Conservation (phyloP, 2,113 vertebrate genomes). For the Chaetops frenatus region DNA sequence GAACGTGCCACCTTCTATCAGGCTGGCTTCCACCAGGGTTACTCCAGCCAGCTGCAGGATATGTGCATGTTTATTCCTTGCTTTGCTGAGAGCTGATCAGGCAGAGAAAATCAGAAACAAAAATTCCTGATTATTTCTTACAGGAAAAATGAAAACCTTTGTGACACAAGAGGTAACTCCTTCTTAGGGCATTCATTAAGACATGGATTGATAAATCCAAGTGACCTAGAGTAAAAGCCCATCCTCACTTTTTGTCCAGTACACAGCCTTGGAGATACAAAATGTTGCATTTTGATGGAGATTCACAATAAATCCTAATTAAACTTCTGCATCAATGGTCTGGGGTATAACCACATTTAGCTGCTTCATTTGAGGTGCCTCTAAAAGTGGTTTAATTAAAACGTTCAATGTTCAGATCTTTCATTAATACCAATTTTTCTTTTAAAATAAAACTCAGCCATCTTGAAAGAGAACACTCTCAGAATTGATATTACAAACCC, state of each 20-base stretch:
- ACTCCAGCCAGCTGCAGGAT: background rate
- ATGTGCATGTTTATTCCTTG: background rate
- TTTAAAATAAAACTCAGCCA: background rate
- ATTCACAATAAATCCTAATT: background rate
- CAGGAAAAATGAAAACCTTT: accelerated
- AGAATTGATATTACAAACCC: background rate
- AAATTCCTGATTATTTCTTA: background rate
- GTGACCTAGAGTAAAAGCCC: background rate
- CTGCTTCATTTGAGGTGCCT: background rate
- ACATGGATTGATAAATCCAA: background rate
- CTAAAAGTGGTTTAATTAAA: background rate
- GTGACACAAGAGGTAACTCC: background rate
- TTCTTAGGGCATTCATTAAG: background rate
- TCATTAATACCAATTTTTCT: background rate
- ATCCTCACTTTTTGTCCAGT: background rate
- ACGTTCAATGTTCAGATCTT: background rate
- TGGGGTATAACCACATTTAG: background rate
- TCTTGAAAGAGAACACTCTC: background rate
- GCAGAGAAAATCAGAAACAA: background rate
- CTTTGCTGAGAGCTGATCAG: background rate
- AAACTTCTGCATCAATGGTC: background rate
- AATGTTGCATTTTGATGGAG: background rate
- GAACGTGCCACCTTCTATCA: background rate
- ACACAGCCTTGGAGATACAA: background rate
- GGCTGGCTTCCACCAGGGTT: background rate